Conservation (phyloP, 2,113 vertebrate genomes). For the Bos indicus region DNA sequence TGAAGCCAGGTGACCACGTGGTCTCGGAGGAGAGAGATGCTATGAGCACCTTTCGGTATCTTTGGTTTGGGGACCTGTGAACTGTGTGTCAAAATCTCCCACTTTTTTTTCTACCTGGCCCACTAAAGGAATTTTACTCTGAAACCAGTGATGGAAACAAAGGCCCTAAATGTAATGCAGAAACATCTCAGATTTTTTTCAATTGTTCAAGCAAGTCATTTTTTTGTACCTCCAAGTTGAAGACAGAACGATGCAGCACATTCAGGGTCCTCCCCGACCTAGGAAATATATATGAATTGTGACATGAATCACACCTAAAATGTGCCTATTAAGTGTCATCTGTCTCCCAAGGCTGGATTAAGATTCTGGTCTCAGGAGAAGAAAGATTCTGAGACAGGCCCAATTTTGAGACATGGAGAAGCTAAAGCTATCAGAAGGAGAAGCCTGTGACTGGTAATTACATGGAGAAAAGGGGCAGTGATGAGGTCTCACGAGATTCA, state of each 20-base stretch:
- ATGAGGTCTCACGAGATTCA: not conserved
- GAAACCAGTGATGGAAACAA: not conserved
- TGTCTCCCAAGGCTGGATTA: not conserved
- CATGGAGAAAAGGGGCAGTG: not conserved
- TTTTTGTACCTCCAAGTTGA: not conserved
- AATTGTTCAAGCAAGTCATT: too few relatives aligned
- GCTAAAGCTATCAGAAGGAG: not conserved
- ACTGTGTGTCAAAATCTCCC: not conserved
- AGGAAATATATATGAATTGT: not conserved
- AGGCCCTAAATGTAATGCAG: not conserved
- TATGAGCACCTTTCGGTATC: not conserved
- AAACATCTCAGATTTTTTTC: not conserved
- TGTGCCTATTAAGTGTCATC: not conserved
- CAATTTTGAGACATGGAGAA: not conserved
- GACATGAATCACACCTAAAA: not conserved
- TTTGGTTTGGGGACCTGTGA: not conserved
- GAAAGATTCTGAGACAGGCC: not conserved
- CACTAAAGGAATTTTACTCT: not conserved
- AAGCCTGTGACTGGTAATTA: not conserved
- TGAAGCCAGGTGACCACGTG: not conserved
- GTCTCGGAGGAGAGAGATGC: not conserved
- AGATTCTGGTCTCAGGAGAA: not conserved
- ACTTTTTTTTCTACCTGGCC: not conserved
- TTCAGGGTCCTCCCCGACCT: not conserved
- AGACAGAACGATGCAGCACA: not conserved